phyloP scores from a whole-genome alignment of 64 coral and sea anemone species.

The Trachythela sp. region DNA sequence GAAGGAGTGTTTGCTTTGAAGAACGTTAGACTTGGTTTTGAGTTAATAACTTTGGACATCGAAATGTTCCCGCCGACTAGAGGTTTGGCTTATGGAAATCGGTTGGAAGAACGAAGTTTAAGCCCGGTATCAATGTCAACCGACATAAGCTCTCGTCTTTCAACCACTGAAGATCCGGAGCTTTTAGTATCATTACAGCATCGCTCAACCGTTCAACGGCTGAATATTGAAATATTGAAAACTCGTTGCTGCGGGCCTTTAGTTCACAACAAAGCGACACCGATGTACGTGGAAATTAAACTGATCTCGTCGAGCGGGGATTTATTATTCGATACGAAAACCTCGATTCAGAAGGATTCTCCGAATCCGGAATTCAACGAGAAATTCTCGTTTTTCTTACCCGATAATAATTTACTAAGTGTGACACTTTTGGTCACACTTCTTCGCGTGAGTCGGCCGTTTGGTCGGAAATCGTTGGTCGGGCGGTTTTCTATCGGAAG shows the following conservation, averaged over 20 bases:
- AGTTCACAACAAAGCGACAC: background rate
- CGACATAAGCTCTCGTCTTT: background rate
- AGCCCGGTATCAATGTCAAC: conserved; percentile 4
- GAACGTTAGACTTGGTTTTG: background rate
- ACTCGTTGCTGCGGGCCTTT: background rate
- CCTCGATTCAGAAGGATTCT: background rate
- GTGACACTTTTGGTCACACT: background rate
- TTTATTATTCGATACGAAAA: background rate
- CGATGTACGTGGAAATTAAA: conserved; percentile 10
- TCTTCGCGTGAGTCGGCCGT: conserved; percentile 8
- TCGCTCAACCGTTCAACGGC: background rate
- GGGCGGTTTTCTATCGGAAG: background rate
- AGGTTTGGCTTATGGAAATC: background rate
- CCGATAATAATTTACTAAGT: background rate
- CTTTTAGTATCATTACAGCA: background rate
- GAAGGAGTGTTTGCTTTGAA: conserved; percentile 12
- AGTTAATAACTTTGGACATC: conserved; percentile 6
- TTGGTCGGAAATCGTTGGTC: background rate
- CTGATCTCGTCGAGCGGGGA: background rate
- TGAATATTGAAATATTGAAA: background rate
- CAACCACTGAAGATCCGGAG: background rate
- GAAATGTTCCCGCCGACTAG: conserved; percentile 2
- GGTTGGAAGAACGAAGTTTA: background rate
- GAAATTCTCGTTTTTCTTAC: conserved; percentile 12
- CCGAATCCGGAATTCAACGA: conserved; percentile 23